Evolutionary conservation across 1,140 invertebrate genomes (phyloP), one percentile per base, ranked within the genome.

Genomic region (Penaeus japonicus): DNA sequence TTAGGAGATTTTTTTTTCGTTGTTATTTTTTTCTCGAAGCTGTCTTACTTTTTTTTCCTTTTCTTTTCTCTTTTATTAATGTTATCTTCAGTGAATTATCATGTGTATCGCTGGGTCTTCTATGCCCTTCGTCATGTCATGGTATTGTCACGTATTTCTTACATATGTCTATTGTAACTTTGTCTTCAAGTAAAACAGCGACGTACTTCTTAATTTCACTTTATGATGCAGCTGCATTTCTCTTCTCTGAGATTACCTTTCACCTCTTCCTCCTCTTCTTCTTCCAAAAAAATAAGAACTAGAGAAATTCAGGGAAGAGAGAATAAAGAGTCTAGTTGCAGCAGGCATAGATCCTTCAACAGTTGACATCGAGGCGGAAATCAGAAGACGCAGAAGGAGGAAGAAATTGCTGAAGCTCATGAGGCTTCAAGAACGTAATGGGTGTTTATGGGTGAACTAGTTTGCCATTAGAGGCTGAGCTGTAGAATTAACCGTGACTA

Each of bases 361-460:
- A 59, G 86, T 88, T 57, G 86, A 88, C 80, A 83, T 88, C 80
- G 73, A 88, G 20, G 80, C 70, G 4, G 86, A 88, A 75, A 83
- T 88, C 53, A 59, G 47, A 22, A 77, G 73, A 57, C 53, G 81
- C 18, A 57, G 55, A n/a, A 83, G 86, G 59, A 83, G 80, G 81
- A 77, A 88, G 27, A 88, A 77, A 62, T 54, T 59, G 59, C 59
- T 88, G 57, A 88, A 88, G 65, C 80, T 24, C 39, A 83, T 83
- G 79, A 82, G 83, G 54, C 78, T 88, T 24, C 70, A 82, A 78
- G n/a, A 77, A 73, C 75, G 86, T 88, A 88, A 81, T 73, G 65
- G 53, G 62, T 30, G 17, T n/a, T 75, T 87, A 47, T 47, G 47
- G 47, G 47, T 47, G 47, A 47, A 47, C 10, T 47, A 47, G 47